A percentile compares a stretch with the other conserved stretches of the same genome.
Evolutionary conservation across 1,140 invertebrate species (phyloP).

Genomic region (Melipona quadrifasciata): DNA sequence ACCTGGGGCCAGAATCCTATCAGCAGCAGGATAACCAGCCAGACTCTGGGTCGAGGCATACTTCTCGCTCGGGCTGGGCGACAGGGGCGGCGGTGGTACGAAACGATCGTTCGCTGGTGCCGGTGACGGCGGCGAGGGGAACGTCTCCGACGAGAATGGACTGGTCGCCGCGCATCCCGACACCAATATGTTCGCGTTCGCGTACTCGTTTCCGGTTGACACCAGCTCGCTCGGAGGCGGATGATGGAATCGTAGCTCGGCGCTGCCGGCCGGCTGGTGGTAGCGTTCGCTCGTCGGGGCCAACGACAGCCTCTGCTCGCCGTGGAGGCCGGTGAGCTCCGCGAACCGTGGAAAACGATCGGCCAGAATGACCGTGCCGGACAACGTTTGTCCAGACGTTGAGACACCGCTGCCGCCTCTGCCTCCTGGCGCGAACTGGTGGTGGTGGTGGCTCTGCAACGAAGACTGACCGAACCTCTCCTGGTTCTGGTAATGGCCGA

Average conservation of each 20-base stretch:
- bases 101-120: constrained; percentile 78
- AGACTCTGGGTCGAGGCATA: constrained; percentile 78
- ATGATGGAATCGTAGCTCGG: constrained; percentile 57
- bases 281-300: constrained; percentile 54
- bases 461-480: constrained; percentile 65
- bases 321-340: constrained; percentile 59
- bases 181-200: constrained; percentile 61
- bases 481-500: constrained; percentile 60
- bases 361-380: constrained; percentile 45
- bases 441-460: constrained; percentile 47
- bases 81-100: constrained; percentile 78
- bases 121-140: constrained; percentile 79
- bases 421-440: constrained; percentile 47
- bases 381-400: constrained; percentile 35
- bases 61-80: constrained; percentile 77
- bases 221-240: constrained; percentile 19
- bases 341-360: constrained; percentile 66
- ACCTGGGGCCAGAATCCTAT: constrained; percentile 71
- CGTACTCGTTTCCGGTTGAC: constrained; percentile 60
- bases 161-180: constrained; percentile 55
- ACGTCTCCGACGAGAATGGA: constrained; percentile 75
- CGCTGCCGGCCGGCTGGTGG: constrained; percentile 42
- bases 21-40: constrained; percentile 74
- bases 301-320: constrained; percentile 56
- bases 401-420: background rate